Base-by-base conservation (phyloP, 1,140 invertebrate genomes). In the Brachionus koreanus region DNA sequence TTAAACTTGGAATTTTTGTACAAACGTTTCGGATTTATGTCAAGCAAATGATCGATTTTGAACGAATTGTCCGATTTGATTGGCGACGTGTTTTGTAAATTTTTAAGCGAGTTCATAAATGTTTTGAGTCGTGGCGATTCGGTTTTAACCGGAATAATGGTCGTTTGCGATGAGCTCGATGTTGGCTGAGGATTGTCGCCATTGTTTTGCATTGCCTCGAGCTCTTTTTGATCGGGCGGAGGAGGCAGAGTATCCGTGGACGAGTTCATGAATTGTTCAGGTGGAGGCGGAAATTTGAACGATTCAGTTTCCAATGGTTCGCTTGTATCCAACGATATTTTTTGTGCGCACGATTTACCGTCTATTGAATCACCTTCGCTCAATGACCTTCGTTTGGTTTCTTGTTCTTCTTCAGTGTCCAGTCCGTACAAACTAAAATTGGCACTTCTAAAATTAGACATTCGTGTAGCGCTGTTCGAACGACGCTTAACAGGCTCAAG, bases 11-110 rank as follows among this genome's bases (percentile, higher is more conserved):
- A 63, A 42, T 65, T 65, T 61, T 39, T 79, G 76, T 61, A 79
- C 49, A 79, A 65, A 61, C 76, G 76, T 42, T 79, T 79, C 0
- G 76, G 76, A 61, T 79, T 79, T 35, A 79, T 79, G 49, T 79
- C 76, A 9, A 79, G 49, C 3, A 79, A 35, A 35, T 79, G 49
- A 7, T 79, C 76, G 2, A 79, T 33, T 79, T 79, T 79, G 57
- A 79, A 46, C 19, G 69, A 39, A n/a, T 3, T 49, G 19, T 46
- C 42, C 42, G 42, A n/a, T 29, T 43, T 43, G 23, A 25, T 49
- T 4, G 69, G 37, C 23, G 4, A 13, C 29, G 9, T 25, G 19
- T 23, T 13, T 0, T 23, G 19, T 23, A 69, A 23, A 42, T 69
- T 42, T 74, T 74, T 19, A n/a, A 79, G 5, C 5, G 76, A 65